phyloP scores from a whole-genome alignment of 2,888 invertebrate species.

The Dasysyrphus tricinctus region DNA sequence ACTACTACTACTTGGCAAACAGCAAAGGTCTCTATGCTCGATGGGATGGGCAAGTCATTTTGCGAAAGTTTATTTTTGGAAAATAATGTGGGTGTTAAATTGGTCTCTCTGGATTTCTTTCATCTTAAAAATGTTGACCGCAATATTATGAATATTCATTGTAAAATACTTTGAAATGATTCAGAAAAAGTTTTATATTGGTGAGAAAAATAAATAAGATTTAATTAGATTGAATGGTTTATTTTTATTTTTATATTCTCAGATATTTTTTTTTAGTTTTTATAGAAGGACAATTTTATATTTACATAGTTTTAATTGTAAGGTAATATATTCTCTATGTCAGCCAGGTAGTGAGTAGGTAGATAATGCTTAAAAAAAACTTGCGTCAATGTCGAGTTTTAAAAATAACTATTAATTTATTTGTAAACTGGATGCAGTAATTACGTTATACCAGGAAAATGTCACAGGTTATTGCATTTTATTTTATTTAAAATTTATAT shows the following conservation, averaged over 20 bases:
- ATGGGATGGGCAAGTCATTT: not conserved
- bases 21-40: not conserved
- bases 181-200: not conserved
- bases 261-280: not conserved
- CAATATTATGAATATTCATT: not conserved
- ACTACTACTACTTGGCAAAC: not conserved
- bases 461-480: not conserved
- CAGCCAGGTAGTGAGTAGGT: not conserved
- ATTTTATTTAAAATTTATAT: too few relatives aligned
- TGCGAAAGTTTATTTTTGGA: constrained; percentile 18
- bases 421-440: not conserved
- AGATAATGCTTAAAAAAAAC: not conserved
- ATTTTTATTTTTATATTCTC: not conserved
- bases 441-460: not conserved
- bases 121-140: not conserved
- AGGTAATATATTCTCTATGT: not conserved
- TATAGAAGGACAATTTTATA: not conserved
- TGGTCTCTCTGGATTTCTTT: constrained; percentile 17
- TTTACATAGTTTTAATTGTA: not conserved
- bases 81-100: constrained; percentile 7
- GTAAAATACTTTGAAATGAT: not conserved
- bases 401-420: not conserved
- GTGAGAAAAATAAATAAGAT: not conserved
- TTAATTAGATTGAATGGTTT: not conserved
- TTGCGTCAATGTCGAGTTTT: not conserved